A percentile compares a stretch with the other conserved stretches of the same genome.
phyloP scores from a whole-genome alignment of 2,113 vertebrate genomes.

The Oreocharis arfaki region DNA sequence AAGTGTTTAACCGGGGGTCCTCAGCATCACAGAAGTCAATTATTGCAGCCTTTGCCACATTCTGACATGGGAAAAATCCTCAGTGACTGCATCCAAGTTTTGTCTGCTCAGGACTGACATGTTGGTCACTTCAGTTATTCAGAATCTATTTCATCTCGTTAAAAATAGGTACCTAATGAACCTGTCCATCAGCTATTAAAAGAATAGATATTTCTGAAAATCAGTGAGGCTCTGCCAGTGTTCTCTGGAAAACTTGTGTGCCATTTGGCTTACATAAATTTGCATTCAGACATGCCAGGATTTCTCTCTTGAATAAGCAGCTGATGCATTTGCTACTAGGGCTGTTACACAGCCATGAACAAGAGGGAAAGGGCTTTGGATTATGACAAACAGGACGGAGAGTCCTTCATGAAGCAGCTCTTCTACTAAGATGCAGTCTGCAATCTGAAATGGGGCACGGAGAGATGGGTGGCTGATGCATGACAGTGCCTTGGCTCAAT shows the following conservation, averaged over 20 bases:
- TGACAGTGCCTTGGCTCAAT: not conserved
- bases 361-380: not conserved
- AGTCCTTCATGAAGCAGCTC: not conserved
- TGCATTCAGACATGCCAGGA: not conserved
- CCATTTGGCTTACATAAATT: not conserved
- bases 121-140: not conserved
- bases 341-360: not conserved
- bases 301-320: not conserved
- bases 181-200: not conserved
- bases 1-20: not conserved
- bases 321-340: not conserved
- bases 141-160: not conserved
- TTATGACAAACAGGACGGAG: not conserved
- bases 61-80: not conserved
- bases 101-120: not conserved
- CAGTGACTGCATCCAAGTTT: not conserved
- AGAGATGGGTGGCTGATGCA: not conserved
- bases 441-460: not conserved
- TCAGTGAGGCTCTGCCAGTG: not conserved
- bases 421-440: not conserved
- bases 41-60: not conserved
- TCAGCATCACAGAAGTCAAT: not conserved
- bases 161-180: constrained; percentile 3
- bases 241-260: not conserved
- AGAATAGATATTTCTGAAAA: constrained; percentile 18